Evolutionary conservation across 2,113 vertebrate genomes (phyloP).

Genomic region (Macrotus californicus): DNA sequence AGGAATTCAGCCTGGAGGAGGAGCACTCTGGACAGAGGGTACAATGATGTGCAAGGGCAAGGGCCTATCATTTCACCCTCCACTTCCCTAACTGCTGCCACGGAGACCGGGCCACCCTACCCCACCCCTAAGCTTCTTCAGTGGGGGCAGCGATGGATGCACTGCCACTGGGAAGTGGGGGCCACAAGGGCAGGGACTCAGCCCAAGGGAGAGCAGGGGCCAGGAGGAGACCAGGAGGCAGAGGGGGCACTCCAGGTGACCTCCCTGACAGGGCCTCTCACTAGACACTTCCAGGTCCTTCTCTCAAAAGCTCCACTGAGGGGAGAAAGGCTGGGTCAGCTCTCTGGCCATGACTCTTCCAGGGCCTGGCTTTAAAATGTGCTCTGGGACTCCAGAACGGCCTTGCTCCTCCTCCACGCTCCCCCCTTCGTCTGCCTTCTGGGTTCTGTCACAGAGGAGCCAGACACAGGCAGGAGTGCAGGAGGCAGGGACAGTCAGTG

Average conservation of each 20-base stretch:
- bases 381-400: neutral
- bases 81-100: neutral
- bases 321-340: constrained; percentile 29
- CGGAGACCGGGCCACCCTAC: neutral
- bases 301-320: neutral
- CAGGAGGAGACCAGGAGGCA: neutral
- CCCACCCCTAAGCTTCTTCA: neutral
- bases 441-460: neutral
- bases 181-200: neutral
- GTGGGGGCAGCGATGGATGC: neutral
- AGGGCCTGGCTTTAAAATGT: neutral
- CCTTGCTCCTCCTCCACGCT: neutral
- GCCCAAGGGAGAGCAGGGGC: neutral
- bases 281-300: neutral
- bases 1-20: neutral
- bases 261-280: constrained; percentile 3
- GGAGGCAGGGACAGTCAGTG: neutral
- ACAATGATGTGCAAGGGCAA: neutral
- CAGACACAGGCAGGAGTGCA: neutral
- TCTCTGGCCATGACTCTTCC: neutral
- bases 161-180: neutral
- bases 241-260: neutral
- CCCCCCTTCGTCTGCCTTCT: neutral
- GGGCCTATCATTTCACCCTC: neutral
- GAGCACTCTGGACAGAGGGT: neutral